A percentile compares a stretch with the other conserved stretches of the same genome.
These are phyloP conservation scores for Muntiacus muntjak DNA, from an alignment of 2,113 vertebrate genomes.

Conservation along the genomic window DNA sequence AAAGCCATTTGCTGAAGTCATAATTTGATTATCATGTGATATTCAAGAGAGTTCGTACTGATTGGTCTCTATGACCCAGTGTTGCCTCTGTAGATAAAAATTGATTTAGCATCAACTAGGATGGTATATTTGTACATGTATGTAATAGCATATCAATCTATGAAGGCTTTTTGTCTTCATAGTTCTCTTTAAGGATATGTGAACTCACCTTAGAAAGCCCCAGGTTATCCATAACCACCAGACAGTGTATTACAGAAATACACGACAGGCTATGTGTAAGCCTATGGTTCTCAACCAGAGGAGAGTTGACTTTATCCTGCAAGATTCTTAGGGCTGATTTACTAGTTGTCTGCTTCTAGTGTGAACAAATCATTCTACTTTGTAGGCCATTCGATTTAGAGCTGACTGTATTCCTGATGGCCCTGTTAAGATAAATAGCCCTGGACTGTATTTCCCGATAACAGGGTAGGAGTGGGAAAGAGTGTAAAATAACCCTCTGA, in stretches of 20 bases:
- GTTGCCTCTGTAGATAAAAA: background rate
- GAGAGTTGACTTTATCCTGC: slow-evolving; percentile 11
- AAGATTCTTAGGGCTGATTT: background rate
- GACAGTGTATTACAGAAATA: background rate
- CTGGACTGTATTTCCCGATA: background rate
- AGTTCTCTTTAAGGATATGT: background rate
- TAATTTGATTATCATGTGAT: background rate
- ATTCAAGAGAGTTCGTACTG: background rate
- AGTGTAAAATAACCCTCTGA: background rate
- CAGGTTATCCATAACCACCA: background rate
- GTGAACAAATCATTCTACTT: slow-evolving; percentile 26
- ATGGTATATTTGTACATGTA: background rate
- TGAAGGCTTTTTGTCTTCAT: background rate
- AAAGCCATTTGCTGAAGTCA: background rate
- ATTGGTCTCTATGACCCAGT: background rate
- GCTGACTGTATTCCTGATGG: background rate
- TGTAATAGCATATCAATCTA: background rate
- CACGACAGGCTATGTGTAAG: background rate
- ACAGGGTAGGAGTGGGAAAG: background rate
- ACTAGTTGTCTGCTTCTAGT: background rate
- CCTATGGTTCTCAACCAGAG: background rate
- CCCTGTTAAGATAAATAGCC: background rate
- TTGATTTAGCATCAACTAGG: background rate
- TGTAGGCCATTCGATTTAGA: slow-evolving; percentile 8
- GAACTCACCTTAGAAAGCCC: background rate